Evolutionary conservation across 2,113 vertebrate genomes (phyloP).

Genomic region (Riparia riparia): DNA sequence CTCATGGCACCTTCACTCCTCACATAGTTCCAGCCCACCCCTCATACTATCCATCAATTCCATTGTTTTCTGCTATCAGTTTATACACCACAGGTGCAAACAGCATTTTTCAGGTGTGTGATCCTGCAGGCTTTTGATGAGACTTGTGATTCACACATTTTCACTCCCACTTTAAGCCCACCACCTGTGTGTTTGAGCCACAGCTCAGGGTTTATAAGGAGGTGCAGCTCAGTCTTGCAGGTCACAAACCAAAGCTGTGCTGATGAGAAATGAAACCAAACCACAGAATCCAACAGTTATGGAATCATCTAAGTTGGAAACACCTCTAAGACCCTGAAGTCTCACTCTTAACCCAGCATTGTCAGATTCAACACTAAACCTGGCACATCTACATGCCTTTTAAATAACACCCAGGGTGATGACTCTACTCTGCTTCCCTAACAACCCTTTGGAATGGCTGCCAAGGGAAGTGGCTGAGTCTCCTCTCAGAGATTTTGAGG

Average conservation of each 20-base stretch:
- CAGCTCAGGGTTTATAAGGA: neutral
- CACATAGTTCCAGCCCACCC: neutral
- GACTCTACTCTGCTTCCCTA: neutral
- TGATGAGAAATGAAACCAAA: rapidly evolving
- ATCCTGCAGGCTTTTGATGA: neutral
- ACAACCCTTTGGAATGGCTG: neutral
- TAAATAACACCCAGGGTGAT: neutral
- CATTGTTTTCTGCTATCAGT: neutral
- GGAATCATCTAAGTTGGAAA: neutral
- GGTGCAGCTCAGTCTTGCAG: neutral
- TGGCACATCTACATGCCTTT: neutral
- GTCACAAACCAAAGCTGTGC: rapidly evolving
- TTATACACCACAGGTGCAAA: neutral
- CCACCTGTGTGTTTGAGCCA: rapidly evolving
- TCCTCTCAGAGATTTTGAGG: neutral
- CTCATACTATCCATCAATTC: neutral
- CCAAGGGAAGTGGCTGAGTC: neutral
- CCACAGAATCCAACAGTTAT: neutral
- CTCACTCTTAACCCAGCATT: neutral
- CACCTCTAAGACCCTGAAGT: neutral
- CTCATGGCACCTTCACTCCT: neutral
- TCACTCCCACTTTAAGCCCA: neutral
- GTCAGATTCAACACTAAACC: neutral
- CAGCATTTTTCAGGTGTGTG: neutral
- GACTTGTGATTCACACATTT: neutral